Conservation (phyloP, 2,797 vertebrate species). For the Manis pentadactyla region DNA sequence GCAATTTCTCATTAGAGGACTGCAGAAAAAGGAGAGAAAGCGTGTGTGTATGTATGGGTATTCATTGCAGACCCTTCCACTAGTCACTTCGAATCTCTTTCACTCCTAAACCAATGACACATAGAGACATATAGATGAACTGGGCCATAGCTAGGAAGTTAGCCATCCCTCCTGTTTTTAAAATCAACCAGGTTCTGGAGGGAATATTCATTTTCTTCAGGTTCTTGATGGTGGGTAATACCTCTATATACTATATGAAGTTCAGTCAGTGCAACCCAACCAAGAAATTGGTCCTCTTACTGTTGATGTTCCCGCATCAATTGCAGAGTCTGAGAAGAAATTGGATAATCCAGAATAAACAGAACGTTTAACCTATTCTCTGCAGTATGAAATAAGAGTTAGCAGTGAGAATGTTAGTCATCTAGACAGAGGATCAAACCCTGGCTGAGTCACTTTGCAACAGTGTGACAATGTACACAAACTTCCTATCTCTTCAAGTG, state of each 20-base stretch:
- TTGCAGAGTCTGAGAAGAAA: not conserved
- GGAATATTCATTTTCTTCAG: not conserved
- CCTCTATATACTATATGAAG: not conserved
- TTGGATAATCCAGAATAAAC: not conserved
- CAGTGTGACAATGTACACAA: not conserved
- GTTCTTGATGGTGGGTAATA: not conserved
- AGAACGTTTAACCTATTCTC: not conserved
- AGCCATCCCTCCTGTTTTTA: not conserved
- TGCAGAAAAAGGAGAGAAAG: not conserved
- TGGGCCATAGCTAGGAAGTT: accelerated
- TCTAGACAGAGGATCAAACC: not conserved
- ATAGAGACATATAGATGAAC: accelerated
- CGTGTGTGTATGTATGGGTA: not conserved
- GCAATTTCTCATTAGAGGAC: slow-evolving; percentile 7
- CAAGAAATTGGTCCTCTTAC: not conserved
- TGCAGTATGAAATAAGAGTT: not conserved
- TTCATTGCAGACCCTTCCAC: too few species aligned
- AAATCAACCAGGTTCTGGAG: not conserved
- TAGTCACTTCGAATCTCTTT: not conserved
- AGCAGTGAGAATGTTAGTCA: not conserved
- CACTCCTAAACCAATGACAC: not conserved
- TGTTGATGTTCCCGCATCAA: not conserved
- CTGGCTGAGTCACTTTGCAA: too few species aligned
- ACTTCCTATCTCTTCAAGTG: not conserved
- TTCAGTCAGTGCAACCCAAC: not conserved